Conservation (phyloP, 35 echinoderm and acorn worm genomes). For the Apostichopus japonicus region DNA sequence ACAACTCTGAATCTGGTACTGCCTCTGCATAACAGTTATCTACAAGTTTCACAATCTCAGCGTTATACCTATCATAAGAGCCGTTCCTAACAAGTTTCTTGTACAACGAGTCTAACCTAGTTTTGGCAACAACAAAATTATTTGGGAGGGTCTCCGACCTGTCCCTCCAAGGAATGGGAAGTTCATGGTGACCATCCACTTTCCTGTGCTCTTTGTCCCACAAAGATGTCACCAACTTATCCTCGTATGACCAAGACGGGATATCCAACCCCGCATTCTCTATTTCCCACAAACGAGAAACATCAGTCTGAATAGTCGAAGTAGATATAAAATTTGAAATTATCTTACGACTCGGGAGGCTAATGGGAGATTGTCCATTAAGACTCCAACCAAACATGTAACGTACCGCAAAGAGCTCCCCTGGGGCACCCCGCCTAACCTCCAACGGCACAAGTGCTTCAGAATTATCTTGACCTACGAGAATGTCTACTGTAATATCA, state of each 20-base stretch:
- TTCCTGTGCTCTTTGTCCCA: too few relatives aligned
- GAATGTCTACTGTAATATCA: too few relatives aligned
- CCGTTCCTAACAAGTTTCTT: background rate
- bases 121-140: slow-evolving; percentile 33
- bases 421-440: slow-evolving; percentile 22
- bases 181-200: too few relatives aligned
- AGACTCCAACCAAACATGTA: slow-evolving; percentile 62
- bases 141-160: slow-evolving; percentile 8
- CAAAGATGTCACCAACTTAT: too few relatives aligned
- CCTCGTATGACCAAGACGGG: too few relatives aligned
- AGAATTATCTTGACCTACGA: slow-evolving; percentile 49
- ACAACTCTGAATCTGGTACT: background rate
- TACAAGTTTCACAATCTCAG: slow-evolving; percentile 27
- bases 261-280: too few relatives aligned
- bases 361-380: slow-evolving; percentile 48
- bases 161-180: slow-evolving; percentile 30
- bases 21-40: background rate
- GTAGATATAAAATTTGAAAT: slow-evolving; percentile 55
- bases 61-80: slow-evolving; percentile 7
- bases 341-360: slow-evolving; percentile 18
- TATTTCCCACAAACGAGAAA: too few relatives aligned
- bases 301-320: slow-evolving; percentile 3
- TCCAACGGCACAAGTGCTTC: slow-evolving; percentile 60
- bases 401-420: slow-evolving; percentile 54
- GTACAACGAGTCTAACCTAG: slow-evolving; percentile 1